Percentiles rank a stretch among this genome's conserved stretches.
Evolutionary conservation across 2,888 invertebrate species (phyloP).

Genomic region (Polydrusus cervinus): DNA sequence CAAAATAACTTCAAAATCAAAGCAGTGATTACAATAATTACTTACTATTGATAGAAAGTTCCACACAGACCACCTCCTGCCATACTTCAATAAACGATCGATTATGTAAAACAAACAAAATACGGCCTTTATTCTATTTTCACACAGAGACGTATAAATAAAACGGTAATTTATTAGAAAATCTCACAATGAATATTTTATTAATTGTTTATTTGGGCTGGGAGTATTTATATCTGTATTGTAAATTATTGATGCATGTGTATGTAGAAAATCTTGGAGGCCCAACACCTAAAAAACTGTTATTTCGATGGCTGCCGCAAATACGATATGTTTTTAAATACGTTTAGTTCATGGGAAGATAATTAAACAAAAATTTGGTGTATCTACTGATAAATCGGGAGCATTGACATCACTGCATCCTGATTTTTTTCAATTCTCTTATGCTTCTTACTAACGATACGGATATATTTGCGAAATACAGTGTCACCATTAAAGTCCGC

Average conservation of each 20-base stretch:
- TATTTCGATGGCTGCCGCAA: too few species aligned
- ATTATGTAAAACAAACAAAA: slow-evolving; percentile 26
- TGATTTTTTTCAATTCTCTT: too few species aligned
- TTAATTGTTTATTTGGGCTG: slow-evolving; percentile 5
- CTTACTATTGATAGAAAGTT: neutral
- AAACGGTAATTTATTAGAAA: slow-evolving; percentile 18
- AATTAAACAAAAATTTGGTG: too few species aligned
- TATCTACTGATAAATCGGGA: too few species aligned
- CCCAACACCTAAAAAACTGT: neutral
- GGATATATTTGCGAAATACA: too few species aligned
- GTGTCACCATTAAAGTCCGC: too few species aligned
- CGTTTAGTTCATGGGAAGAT: too few species aligned
- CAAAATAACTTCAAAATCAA: neutral
- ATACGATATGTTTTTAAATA: too few species aligned
- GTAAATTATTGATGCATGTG: neutral
- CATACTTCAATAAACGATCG: slow-evolving; percentile 9
- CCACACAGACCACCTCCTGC: neutral
- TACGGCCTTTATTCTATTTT: slow-evolving; percentile 13
- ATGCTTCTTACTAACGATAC: too few species aligned
- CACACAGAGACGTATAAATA: slow-evolving; percentile 7
- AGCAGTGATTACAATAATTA: neutral
- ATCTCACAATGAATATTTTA: slow-evolving; percentile 19
- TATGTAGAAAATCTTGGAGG: neutral
- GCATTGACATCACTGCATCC: too few species aligned
- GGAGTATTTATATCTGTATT: slow-evolving; percentile 3